Base-by-base conservation (phyloP, 2,113 vertebrate species). In the Tichodroma muraria region DNA sequence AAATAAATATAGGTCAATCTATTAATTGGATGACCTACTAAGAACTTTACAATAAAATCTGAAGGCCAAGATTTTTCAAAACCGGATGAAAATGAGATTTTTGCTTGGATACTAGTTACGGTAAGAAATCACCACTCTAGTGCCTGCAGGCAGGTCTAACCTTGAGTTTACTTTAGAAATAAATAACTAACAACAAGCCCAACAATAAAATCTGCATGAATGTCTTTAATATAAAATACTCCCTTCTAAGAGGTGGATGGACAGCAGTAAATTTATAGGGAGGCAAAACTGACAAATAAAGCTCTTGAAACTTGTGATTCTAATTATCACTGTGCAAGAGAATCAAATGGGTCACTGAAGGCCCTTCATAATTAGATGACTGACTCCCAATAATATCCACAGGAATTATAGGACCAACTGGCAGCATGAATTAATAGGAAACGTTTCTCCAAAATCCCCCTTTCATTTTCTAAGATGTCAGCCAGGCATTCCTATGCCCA, bases 71-170 rank as follows among this genome's bases (percentile, higher is more conserved):
- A 76, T 88, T 78, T 77, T 81, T 91, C 72, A 88, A 86, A 91
- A 83, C 70, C 47, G 22, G 75, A 66, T 33, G 37, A 45, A 90
- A 96, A 94, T 66, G 59, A 92, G 82, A 59, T 66, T 94, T 85
- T 56, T 31, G 21, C 72, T 30, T 60, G 52, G 31, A n/a, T 90
- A 71, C 33, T 35, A 80, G 31, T 92, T 92, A 80, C n/a, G 85
- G 42, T 81, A 80, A 83, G 70, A 79, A 95, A 96, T 83, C 30
- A 75, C 33, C 45, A 31, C 61, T 94, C 78, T 40, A 53, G 52
- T 66, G 38, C 86, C 73, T 57, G 33, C 71, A 97, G 94, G 96
- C 94, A 90, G 76, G 80, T 96, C 90, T 96, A 97, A 96, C 87
- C 92, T 93, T 70, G 88, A 94, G 69, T 95, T 96, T 97, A 85